Conservation (phyloP, 2,113 vertebrate genomes). For the Erythrocebus patas region DNA sequence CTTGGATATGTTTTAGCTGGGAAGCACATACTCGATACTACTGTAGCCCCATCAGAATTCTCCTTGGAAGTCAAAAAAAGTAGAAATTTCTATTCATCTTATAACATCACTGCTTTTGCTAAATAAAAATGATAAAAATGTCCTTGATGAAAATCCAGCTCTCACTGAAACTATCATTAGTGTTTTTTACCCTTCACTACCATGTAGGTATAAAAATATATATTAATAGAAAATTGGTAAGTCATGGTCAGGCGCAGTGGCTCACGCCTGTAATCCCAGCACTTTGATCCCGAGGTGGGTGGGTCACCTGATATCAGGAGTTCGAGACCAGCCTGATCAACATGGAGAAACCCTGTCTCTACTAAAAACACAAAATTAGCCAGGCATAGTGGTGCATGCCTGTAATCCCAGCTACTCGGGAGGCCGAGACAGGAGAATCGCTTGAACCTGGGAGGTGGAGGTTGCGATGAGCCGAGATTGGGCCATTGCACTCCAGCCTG, state of each 20-base stretch:
- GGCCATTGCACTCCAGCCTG: too few species aligned
- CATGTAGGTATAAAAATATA: neutral
- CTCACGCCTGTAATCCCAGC: too few species aligned
- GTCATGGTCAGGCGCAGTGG: neutral
- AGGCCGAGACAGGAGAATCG: too few species aligned
- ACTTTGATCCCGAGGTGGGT: too few species aligned
- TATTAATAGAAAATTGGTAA: neutral
- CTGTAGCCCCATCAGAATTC: neutral
- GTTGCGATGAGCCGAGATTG: too few species aligned
- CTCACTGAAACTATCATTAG: neutral
- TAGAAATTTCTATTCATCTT: neutral
- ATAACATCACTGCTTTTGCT: neutral
- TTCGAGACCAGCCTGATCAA: too few species aligned
- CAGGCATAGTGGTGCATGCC: too few species aligned
- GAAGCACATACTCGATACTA: neutral
- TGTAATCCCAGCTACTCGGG: too few species aligned
- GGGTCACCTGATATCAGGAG: too few species aligned
- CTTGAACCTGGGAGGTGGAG: too few species aligned
- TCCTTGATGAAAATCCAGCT: constrained; percentile 12
- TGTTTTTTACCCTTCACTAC: neutral
- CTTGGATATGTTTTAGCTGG: neutral
- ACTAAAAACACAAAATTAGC: too few species aligned
- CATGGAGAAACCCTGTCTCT: too few species aligned
- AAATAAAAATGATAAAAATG: constrained; percentile 33
- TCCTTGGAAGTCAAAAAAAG: neutral